Evolutionary conservation across 2,888 invertebrate species (phyloP).

Genomic region (Sinodicranocentrus sp.): DNA sequence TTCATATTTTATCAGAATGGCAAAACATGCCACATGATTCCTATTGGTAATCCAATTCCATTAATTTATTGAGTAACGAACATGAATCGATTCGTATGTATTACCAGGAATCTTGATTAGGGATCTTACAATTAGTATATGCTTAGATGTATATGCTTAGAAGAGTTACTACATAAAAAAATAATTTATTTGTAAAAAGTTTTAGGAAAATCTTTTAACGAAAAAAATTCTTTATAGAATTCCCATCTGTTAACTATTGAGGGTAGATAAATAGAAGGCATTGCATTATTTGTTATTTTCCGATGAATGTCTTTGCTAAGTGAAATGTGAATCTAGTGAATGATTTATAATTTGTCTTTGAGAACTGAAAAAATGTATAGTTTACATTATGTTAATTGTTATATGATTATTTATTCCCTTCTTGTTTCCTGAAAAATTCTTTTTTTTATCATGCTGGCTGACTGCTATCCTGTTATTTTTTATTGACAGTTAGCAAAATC

Average conservation of each 20-base stretch:
- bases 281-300: background rate
- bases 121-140: no score
- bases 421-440: slow-evolving; percentile 17
- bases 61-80: no score
- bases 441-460: slow-evolving; percentile 30
- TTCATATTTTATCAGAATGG: no score
- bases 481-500: slow-evolving; percentile 29
- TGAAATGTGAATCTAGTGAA: slow-evolving; percentile 23
- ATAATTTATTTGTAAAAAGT: slow-evolving; percentile 26
- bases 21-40: no score
- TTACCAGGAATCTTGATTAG: no score
- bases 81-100: no score
- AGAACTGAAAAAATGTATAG: slow-evolving; percentile 17
- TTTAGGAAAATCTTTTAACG: no score
- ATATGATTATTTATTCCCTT: slow-evolving; percentile 25
- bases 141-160: no score
- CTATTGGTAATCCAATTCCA: no score
- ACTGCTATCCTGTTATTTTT: slow-evolving; percentile 22
- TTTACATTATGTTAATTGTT: background rate
- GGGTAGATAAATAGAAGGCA: background rate
- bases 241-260: background rate
- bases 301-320: background rate
- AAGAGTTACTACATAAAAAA: no score
- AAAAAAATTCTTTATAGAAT: no score
- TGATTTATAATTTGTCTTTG: background rate